Evolutionary conservation across 1,140 invertebrate genomes (phyloP), one percentile per base, ranked within the genome.

Genomic region (Monochamus saltuarius): DNA sequence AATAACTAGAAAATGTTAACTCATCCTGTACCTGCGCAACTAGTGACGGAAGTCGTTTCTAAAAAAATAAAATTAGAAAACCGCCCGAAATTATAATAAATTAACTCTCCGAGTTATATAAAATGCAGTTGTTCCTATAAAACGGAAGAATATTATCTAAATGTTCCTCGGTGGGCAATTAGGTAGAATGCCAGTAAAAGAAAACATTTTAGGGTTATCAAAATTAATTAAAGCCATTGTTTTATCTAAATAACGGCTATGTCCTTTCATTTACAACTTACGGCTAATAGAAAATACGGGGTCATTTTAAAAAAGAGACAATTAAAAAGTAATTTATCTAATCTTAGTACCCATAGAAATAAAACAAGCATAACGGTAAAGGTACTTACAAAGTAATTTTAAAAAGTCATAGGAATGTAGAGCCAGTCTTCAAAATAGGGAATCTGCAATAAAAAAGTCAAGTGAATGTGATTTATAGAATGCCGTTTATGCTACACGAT

Each of bases 341-440:
- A 29, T 29, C 22, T 29, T 3, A 29, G 22, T 29, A 29, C 22
- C 22, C 22, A 29, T 29, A 3, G 22, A 29, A 29, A 29, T 29
- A 29, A 29, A 29, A 29, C 2, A 29, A 29, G 22, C 22, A 6
- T 29, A 29, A 29, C 22, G 22, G 22, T n/a, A n/a, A 43, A 14
- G 13, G 13, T 42, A 54, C 52, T 54, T 54, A 54, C 52, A 42
- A 19, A 46, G 16, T 46, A 46, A 46, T n/a, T 14, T 46, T 14
- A 29, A 29, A 46, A 46, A 46, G 43, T 46, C 43, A 46, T 8
- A 46, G 47, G 52, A 54, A 54, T 42, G 52, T 54, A 7, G 52
- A 46, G 34, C 52, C 37, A 54, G 52, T 54, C 52, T 54, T 54
- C 52, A 40, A 29, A 54, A 54, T 42, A 54, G 52, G 52, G 52